phyloP scores from a whole-genome alignment of 2,888 invertebrate species.

The Pammene fasciana region DNA sequence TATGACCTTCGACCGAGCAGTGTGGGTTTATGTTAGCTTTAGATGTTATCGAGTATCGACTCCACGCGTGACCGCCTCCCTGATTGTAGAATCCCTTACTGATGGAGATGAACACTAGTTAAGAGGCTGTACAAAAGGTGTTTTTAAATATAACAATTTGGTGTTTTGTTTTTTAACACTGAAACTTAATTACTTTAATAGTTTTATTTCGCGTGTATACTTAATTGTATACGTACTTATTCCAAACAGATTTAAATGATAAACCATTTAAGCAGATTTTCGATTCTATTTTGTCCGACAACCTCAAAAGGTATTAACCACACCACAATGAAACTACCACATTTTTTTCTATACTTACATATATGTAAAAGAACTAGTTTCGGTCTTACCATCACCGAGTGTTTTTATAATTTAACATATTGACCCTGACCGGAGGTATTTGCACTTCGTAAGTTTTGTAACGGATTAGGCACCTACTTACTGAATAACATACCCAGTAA shows the following conservation, averaged over 20 bases:
- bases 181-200: neutral
- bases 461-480: neutral
- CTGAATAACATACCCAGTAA: constrained; percentile 1
- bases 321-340: too few species aligned
- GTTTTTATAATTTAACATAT: too few species aligned
- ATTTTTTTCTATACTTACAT: too few species aligned
- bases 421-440: too few species aligned
- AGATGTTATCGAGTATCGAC: constrained; percentile 21
- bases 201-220: neutral
- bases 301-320: too few species aligned
- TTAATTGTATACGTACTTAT: neutral
- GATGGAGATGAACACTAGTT: neutral
- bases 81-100: neutral
- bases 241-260: too few species aligned
- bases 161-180: neutral
- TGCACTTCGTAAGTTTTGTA: neutral
- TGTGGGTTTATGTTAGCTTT: constrained; percentile 9
- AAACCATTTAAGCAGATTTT: too few species aligned
- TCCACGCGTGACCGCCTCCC: constrained; percentile 17
- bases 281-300: too few species aligned
- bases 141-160: neutral
- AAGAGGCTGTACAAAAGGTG: neutral
- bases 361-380: too few species aligned
- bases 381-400: too few species aligned
- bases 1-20: constrained; percentile 75